Base-by-base conservation (phyloP, 1,140 invertebrate genomes). In the Bombus polaris region DNA sequence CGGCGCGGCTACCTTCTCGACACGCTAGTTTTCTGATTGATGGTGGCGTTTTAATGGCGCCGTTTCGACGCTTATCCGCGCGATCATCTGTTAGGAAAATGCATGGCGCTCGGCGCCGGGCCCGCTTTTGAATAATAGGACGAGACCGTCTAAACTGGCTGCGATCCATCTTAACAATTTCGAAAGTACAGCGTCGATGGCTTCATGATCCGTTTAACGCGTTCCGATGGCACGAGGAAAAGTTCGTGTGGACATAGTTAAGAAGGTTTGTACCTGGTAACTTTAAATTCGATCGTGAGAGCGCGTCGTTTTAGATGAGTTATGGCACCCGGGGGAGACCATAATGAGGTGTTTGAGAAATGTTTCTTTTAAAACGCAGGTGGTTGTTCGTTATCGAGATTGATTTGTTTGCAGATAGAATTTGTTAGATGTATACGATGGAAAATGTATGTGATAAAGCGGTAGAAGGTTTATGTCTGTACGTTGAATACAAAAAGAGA, bases 141-240 rank as follows among this genome's bases (percentile, higher is more conserved):
- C 5, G 74, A 37, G 35, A 76, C 53, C 35, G 47, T 37, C 25
- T 28, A 28, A 76, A 59, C 42, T 28, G 25, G 35, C 47, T 25
- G 53, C 74, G 47, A 76, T 76, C 74, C 22, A 76, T 76, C 74
- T 76, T 59, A 37, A 76, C 74, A 76, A 76, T 59, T 76, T 76
- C 12, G 32, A 76, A 59, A 76, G 53, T 39, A 59, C 35, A 32
- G 18, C 44, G n/a, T 57, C 39, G 25, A 76, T 57, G 74, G 74
- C 44, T 53, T 15, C 47, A 53, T 75, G 44, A 75, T 57, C 73
- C 73, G 18, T 75, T 75, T 53, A 75, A 75, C 44, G 44, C 47
- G 74, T 57, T 42, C 25, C 18, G 25, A 76, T 59, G 47, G n/a
- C 22, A 47, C 32, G 10, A 2, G 28, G 22, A 18, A 53, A 76